Conservation (phyloP, 1,140 invertebrate species). For the Aradophagus sp. region DNA sequence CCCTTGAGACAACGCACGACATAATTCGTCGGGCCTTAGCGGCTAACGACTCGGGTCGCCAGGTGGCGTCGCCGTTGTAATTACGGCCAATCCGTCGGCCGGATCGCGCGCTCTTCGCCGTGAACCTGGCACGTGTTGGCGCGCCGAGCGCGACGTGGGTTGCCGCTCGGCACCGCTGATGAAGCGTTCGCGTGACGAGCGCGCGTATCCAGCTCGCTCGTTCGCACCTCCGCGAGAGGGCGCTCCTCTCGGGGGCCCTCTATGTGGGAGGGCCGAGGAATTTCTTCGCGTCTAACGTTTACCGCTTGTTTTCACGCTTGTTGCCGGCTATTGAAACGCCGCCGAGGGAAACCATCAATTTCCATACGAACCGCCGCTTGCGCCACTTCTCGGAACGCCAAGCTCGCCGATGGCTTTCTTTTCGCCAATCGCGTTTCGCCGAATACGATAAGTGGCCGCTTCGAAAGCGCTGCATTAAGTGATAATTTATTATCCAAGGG, state of each 20-base stretch:
- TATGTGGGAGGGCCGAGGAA: slow-evolving; percentile 50
- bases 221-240: slow-evolving; percentile 63
- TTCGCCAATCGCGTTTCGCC: slow-evolving; percentile 36
- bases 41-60: slow-evolving; percentile 66
- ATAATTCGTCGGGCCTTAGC: no score
- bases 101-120: slow-evolving; percentile 44
- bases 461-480: slow-evolving; percentile 41
- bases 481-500: slow-evolving; percentile 43
- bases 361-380: slow-evolving; percentile 40
- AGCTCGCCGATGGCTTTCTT: slow-evolving; percentile 36
- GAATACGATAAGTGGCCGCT: slow-evolving; percentile 38
- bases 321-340: slow-evolving; percentile 45
- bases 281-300: slow-evolving; percentile 42
- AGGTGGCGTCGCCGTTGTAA: slow-evolving; percentile 67
- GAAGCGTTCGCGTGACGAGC: slow-evolving; percentile 74
- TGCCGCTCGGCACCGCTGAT: slow-evolving; percentile 70
- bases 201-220: slow-evolving; percentile 69
- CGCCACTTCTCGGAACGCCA: slow-evolving; percentile 43
- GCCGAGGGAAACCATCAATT: slow-evolving; percentile 51
- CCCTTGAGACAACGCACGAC: no score
- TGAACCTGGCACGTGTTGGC: slow-evolving; percentile 64
- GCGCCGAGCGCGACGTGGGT: slow-evolving; percentile 66
- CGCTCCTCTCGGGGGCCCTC: slow-evolving; percentile 13
- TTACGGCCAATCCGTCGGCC: slow-evolving; percentile 65
- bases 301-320: slow-evolving; percentile 53